These are phyloP conservation scores for Chrysotoxum bicinctum DNA, from an alignment of 2,888 invertebrate species.

Conservation along the genomic window DNA sequence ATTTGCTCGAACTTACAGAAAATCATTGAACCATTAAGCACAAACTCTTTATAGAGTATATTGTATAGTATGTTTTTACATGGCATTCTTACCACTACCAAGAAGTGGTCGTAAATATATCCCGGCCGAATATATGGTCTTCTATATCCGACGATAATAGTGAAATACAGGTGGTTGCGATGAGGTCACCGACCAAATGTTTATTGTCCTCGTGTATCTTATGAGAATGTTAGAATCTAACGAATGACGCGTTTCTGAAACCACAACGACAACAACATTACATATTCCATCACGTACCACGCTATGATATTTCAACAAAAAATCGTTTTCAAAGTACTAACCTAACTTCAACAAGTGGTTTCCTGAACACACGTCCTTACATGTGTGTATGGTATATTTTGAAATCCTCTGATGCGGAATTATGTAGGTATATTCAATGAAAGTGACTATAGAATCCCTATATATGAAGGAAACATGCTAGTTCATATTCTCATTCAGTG, in stretches of 20 bases:
- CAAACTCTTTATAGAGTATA: background rate
- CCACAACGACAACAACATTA: background rate
- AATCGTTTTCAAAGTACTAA: background rate
- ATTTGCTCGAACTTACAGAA: background rate
- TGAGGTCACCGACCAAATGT: constrained; percentile 36
- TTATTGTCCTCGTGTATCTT: constrained; percentile 13
- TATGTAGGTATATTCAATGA: too few species aligned
- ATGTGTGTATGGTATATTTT: background rate
- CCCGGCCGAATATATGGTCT: background rate
- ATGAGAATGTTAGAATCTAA: background rate
- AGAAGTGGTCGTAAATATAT: background rate
- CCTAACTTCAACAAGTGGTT: constrained; percentile 24
- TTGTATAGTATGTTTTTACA: background rate
- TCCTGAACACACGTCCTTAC: background rate
- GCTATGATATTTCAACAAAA: background rate
- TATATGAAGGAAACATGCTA: background rate
- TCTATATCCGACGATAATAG: background rate
- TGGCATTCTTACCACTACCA: background rate
- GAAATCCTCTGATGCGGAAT: background rate
- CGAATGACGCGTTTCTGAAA: background rate
- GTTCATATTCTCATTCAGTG: too few species aligned
- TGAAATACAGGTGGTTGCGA: constrained; percentile 28
- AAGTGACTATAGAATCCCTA: background rate
- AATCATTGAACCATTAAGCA: background rate
- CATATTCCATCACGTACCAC: background rate